Evolutionary conservation across 2,888 invertebrate species (phyloP), one percentile per base, ranked within the genome.

Genomic region (Mythimna lalbum): DNA sequence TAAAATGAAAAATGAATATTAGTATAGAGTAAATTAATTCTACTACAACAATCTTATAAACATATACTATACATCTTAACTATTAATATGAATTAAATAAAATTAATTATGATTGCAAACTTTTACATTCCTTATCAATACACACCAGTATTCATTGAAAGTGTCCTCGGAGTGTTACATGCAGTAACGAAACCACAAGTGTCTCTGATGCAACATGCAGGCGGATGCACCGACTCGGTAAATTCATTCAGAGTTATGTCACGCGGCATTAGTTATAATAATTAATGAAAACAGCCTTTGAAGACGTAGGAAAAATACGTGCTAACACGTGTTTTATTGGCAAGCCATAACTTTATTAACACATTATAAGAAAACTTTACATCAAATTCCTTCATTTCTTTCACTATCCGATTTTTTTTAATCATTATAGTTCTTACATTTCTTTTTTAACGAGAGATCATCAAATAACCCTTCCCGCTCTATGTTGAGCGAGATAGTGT

Each of bases 231-330:
- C 17, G 52, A 47, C 33, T 52, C 67, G 27, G 9, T 59, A 7
- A 59, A 78, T 59, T 56, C 23, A 78, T 76, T 67, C 36, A 27
- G 49, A 79, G 61, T 79, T 63, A 61, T 52, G 81, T 80, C 72
- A 79, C 79, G 79, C 55, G 47, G 67, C 43, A 78, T 82, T 23
- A 63, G 50, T 78, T 56, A 78, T 73, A 66, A 78, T 82, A 82
- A 68, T 78, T 61, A 73, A 78, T 74, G 61, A 78, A 77, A 81
- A 78, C 73, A 63, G 31, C 64, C 62, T 52, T 65, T 82, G n/a
- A 82, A 78, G 64, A 43, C 64, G 55, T 82, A 33, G 57, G 62
- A 73, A 73, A 57, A 68, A 33, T 43, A 62, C 73, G 43, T 36
- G 50, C 21, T 6, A 47, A 47, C 50, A 59, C 49, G 61, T 77